Percentiles rank a stretch among this genome's conserved stretches.
Conservation (phyloP, 1,140 invertebrate genomes). For the Habropoda laboriosa region DNA sequence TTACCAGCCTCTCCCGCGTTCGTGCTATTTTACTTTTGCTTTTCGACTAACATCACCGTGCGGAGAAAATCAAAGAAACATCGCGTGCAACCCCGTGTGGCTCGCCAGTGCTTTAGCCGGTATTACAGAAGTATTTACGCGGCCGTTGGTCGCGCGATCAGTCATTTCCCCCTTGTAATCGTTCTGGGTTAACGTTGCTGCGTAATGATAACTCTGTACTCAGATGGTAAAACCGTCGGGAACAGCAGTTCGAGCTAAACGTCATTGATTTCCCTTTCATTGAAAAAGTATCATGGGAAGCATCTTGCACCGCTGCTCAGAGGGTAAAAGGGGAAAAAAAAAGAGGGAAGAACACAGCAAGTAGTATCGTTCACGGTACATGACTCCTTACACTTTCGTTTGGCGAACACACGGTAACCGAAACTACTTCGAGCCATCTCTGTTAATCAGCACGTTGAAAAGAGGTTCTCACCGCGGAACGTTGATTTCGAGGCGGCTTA, state of each 20-base stretch:
- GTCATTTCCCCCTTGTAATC: slow-evolving; percentile 17
- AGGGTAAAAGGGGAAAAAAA: background rate
- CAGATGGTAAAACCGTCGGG: background rate
- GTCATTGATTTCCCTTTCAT: slow-evolving; percentile 12
- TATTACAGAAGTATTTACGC: slow-evolving; percentile 18
- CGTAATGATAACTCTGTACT: slow-evolving; percentile 15
- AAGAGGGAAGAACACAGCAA: background rate
- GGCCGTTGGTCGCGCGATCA: slow-evolving; percentile 1
- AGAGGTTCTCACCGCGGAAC: background rate
- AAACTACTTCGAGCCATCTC: background rate
- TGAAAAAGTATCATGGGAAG: background rate
- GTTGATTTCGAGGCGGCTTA: background rate
- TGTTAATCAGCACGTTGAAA: background rate
- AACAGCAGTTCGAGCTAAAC: background rate
- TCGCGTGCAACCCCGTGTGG: background rate
- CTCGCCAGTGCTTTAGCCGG: background rate
- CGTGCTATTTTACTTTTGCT: slow-evolving; percentile 23
- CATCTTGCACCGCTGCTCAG: background rate
- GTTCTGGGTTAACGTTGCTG: background rate
- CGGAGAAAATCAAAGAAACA: slow-evolving; percentile 19
- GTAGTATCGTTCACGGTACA: background rate
- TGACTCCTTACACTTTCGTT: slow-evolving; percentile 1
- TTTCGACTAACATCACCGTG: background rate
- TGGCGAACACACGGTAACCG: background rate
- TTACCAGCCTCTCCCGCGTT: slow-evolving; percentile 9